Evolutionary conservation across 2,113 vertebrate genomes (phyloP), one percentile per base, ranked within the genome.

Genomic region (Oreochromis tanganicae): DNA sequence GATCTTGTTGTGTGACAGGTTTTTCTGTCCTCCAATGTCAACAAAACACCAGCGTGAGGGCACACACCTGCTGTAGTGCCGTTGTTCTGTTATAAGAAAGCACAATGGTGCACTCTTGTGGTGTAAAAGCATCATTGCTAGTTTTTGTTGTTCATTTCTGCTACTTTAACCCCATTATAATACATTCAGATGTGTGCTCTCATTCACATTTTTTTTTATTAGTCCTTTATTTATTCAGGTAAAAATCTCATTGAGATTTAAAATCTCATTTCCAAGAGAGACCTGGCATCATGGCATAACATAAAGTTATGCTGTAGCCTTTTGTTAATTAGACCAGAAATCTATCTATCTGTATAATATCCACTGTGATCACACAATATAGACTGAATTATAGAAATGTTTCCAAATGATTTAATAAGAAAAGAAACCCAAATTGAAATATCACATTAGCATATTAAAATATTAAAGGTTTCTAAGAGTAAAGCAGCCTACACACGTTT

Each of bases 21-120:
- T 75, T 4, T 50, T 29, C 14, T 48, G 19, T 48, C 3, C 17
- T 19, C 55, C 63, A 6, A 19, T 29, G 41, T 79, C 38, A 32
- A 57, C 21, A 82, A 7, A 29, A 63, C 34, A 81, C 63, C 3
- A 9, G 32, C 48, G 14, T 17, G n/a, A 71, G 2, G 3, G 24
- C 6, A 16, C 8, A 8, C 1, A 5, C 2, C 6, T 29, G 7
- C 32, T 79, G 34, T 16, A 32, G 17, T 80, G 82, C 19, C 9
- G 7, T 38, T 3, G 38, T 16, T 19, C 4, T 56, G 24, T 57
- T 92, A 46, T 86, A 50, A 14, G 5, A 63, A 90, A 95, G 93
- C 32, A 17, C 94, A 91, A 92, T 94, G 90, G 81, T 48, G 86
- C 93, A 5, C 94, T 96, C 96, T 96, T 87, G 92, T 93, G 95